Evolutionary conservation across 2,888 invertebrate species (phyloP), one percentile per base, ranked within the genome.

Genomic region (Noctua pronuba): DNA sequence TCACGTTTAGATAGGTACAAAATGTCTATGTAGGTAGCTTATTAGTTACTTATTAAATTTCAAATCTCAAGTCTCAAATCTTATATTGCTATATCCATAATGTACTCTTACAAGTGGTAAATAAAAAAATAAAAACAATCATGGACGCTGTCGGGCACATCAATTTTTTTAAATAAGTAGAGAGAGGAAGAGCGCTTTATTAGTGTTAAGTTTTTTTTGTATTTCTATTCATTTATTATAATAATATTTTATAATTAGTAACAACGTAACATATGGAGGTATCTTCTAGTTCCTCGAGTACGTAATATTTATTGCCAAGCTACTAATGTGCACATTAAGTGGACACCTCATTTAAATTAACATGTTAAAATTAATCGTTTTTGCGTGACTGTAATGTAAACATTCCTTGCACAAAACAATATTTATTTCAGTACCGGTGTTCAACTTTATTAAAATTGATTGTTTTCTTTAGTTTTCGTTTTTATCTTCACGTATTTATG

Each of bases 381-480:
- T 75, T 83, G 55, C 84, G 84, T 86, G 87, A 66, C 84, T 67
- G 74, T 2, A 64, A 41, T 67, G 71, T 86, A 85, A 86, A 85
- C 78, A 76, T 38, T 62, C 41, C 52, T 69, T 44, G 65, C 18
- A 31, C 6, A 74, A 52, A 52, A 74, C 49, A 44, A 72, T 49
- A 74, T 71, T 80, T 74, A 72, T 60, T 80, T 31, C 18, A 64
- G 31, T 65, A 58, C 28, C 28, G 10, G 49, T 58, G 60, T 58
- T 24, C 35, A 58, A 8, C 46, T 44, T 35, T 55, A n/a, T 24
- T 38, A 16, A 80, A 80, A 66, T 35, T 1, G 28, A 64, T 75
- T 78, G 73, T 84, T 67, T 85, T 68, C 68, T 82, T 85, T 62
- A 74, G 41, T 82, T 82, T 82, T 74, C 46, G 24, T 86, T 69